phyloP scores from a whole-genome alignment of 2,113 vertebrate species.

The Syrmaticus mikado region DNA sequence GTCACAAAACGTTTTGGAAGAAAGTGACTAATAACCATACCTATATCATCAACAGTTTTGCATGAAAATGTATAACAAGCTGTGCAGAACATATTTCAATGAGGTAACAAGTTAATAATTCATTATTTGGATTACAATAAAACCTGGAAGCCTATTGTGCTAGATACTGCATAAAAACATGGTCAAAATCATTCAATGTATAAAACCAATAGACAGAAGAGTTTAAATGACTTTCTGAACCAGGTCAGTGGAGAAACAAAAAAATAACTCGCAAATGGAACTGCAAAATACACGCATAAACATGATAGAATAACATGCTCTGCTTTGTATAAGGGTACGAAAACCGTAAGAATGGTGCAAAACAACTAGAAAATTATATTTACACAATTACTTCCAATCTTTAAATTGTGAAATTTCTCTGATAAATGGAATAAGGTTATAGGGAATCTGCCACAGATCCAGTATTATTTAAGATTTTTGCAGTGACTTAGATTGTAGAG shows the following conservation, averaged over 20 bases:
- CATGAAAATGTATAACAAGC: neutral
- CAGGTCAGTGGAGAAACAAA: neutral
- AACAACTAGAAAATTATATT: neutral
- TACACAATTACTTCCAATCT: neutral
- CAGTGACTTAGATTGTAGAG: neutral
- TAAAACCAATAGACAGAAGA: neutral
- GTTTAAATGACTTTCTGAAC: neutral
- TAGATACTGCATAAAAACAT: neutral
- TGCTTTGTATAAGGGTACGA: neutral
- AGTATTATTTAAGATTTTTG: neutral
- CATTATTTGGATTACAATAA: neutral
- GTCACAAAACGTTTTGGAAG: neutral
- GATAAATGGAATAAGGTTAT: neutral
- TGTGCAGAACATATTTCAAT: fast-evolving
- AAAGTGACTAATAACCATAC: neutral
- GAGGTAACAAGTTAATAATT: neutral
- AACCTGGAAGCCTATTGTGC: neutral
- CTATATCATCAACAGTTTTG: neutral
- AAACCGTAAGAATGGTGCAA: neutral
- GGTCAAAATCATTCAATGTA: neutral
- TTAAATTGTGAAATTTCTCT: neutral
- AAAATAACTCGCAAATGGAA: neutral
- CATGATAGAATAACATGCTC: neutral
- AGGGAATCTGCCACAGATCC: neutral
- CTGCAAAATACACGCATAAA: neutral